phyloP scores from a whole-genome alignment of 2,113 vertebrate genomes.

The Bufo bufo region DNA sequence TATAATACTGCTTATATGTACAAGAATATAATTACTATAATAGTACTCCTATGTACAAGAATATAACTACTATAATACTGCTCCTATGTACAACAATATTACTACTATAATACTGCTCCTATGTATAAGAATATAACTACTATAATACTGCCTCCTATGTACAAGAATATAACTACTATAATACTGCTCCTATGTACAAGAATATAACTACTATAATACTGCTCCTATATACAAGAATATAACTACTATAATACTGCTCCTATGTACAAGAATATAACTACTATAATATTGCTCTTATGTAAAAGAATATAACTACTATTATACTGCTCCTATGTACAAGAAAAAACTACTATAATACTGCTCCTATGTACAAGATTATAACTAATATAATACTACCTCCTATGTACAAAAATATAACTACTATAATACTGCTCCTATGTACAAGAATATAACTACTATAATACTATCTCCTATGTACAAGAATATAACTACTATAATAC shows the following conservation, averaged over 20 bases:
- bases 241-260: conserved; percentile 10
- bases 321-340: background rate
- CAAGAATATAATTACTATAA: no score
- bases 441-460: no score
- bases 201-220: conserved; percentile 9
- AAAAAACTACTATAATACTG: conserved; percentile 5
- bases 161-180: background rate
- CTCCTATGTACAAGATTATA: background rate
- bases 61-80: no score
- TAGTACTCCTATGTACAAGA: no score
- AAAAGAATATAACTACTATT: conserved; percentile 15
- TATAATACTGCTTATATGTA: no score
- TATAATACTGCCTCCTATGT: background rate
- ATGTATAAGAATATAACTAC: background rate
- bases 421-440: no score
- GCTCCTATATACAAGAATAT: background rate
- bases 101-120: background rate
- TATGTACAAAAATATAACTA: no score
- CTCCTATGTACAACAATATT: background rate
- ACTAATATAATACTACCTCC: no score
- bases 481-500: no score
- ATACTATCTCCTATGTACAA: no score
- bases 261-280: conserved; percentile 10
- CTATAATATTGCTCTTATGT: background rate
- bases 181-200: conserved; percentile 1